Evolutionary conservation across 2,797 vertebrate genomes (phyloP), one percentile per base, ranked within the genome.

Genomic region (Coendou prehensilis): DNA sequence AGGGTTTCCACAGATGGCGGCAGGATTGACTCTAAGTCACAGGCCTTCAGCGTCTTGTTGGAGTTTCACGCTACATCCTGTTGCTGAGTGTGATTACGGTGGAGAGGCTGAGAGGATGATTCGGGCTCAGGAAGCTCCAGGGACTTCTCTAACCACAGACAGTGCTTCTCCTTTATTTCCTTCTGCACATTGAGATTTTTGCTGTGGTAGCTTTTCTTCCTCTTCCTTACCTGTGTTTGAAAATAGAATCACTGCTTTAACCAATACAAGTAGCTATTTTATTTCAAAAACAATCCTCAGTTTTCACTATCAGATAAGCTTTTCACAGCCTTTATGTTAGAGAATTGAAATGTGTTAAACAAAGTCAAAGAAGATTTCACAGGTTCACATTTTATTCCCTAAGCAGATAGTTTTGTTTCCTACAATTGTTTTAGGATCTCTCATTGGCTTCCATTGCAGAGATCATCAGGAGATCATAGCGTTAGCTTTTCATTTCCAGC

Each of bases 221-320:
- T 57, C 57, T 73, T 71, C 10, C 17, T 78, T 37, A 10, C 8
- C 18, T 45, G 18, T 79, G 54, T 73, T 47, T 63, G 22, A 61
- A 93, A 91, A 88, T 23, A 88, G 54, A 87, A 79, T 54, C 80
- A 26, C n/a, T 88, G 69, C 28, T 83, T 71, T 26, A 78, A 78
- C 28, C n/a, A 92, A 18, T 69, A 17, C n/a, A 91, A 37, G 59
- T 30, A 37, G 20, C 30, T 87, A 7, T 76, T 50, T 59, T 67
- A 54, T 67, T 91, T 78, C 22, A 83, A 91, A 91, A 57, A 10
- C 50, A 69, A 87, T 59, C 9, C 71, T n/a, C 41, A 63, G 83
- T 22, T 84, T 64, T 54, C 47, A n/a, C 50, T 84, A 56, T 63
- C 61, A 63, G 23, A 50, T 71, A 82, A 47, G 50, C 23, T 78